Conservation (phyloP, 2,888 invertebrate species). For the Tetanocera ferruginea region DNA sequence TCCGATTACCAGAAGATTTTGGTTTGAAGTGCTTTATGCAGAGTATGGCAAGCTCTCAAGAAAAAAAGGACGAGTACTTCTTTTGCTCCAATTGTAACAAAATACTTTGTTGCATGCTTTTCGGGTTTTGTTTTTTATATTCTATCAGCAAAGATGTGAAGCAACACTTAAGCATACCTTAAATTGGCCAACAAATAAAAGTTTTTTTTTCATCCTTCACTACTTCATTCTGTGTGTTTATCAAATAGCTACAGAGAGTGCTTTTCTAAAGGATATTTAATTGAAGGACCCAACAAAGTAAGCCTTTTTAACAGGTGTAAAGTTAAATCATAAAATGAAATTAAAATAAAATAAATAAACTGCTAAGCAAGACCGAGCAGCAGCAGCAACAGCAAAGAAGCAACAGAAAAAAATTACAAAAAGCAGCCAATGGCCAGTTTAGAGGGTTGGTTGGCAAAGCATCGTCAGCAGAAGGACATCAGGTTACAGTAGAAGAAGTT, state of each 20-base stretch:
- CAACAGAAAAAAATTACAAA: constrained; percentile 43
- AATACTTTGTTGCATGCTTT: constrained; percentile 51
- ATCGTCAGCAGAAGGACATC: not conserved
- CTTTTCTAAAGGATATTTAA: constrained; percentile 52
- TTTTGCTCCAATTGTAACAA: constrained; percentile 39
- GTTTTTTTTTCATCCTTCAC: not conserved
- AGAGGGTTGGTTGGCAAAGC: constrained; percentile 37
- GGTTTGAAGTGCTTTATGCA: constrained; percentile 55
- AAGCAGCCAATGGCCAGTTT: constrained; percentile 29
- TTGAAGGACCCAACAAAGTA: constrained; percentile 53
- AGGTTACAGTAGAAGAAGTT: constrained; percentile 16
- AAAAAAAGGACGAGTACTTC: constrained; percentile 47
- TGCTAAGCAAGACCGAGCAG: constrained; percentile 30
- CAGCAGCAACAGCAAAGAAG: constrained; percentile 52
- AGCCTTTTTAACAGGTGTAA: constrained; percentile 62
- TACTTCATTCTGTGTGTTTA: not conserved
- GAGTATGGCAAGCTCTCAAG: constrained; percentile 43
- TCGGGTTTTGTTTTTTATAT: constrained; percentile 41
- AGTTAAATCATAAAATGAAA: constrained; percentile 68
- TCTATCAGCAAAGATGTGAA: constrained; percentile 38
- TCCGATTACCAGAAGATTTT: constrained; percentile 68
- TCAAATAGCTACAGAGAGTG: constrained; percentile 4
- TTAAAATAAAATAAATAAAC: constrained; percentile 59
- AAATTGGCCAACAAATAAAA: constrained; percentile 23
- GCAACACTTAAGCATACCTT: constrained; percentile 58